Base-by-base conservation (phyloP, 1,140 invertebrate species). In the Microplitis mediator region DNA sequence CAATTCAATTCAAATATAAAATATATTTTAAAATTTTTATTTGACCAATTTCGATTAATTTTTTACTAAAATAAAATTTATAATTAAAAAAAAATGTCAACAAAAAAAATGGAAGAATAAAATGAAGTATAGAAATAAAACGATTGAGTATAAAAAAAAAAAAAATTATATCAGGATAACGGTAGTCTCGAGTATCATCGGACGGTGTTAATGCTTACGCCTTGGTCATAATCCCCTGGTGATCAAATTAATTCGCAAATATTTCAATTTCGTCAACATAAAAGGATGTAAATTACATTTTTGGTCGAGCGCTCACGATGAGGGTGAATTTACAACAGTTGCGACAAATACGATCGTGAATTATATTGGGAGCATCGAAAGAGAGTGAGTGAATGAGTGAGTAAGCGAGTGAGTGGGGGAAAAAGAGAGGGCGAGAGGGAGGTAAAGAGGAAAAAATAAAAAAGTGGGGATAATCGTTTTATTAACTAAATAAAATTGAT, bases 211-310 rank as follows among this genome's bases (percentile, higher is more conserved):
- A 62, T 62, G 34, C 60, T 35, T 23, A 61, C 31, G 31, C 32
- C 16, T 36, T 50, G 62, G 39, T 35, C 45, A 67, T 67, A 68
- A 58, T 68, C 66, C 52, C 35, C 54, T n/a, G 51, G 34, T 58
- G 66, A 68, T 68, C 39, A 63, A 71, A 82, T 83, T 82, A 82
- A 82, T 83, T 82, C 79, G 75, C 79, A 81, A 84, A 83, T 84
- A 86, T 87, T 87, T 86, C 86, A 87, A 87, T 87, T 85, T 85
- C 82, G 76, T 78, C 75, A 68, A 82, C 80, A 86, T 85, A 86
- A 86, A 87, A 79, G 84, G 86, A 86, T 86, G 85, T 85, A 87
- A 86, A 87, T 86, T 85, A 86, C 85, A 85, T 87, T 87, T 87
- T 86, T 86, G 84, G 82, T 85, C 80, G 80, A 86, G 82, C 81